Evolutionary conservation across 2,888 invertebrate species (phyloP), one percentile per base, ranked within the genome.

Genomic region (Pheosia gnoma): DNA sequence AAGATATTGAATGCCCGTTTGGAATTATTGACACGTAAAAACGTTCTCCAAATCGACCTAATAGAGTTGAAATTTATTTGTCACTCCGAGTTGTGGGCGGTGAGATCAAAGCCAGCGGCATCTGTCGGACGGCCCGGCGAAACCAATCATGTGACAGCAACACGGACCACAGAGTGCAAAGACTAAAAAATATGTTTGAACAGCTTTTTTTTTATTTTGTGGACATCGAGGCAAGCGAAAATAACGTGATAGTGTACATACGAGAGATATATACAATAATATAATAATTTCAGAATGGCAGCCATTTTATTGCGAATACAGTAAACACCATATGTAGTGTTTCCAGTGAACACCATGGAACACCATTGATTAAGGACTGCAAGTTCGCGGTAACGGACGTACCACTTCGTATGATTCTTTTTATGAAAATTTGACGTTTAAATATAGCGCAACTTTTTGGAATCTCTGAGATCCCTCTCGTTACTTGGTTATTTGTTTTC

Each of bases 1-100:
- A 87, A 91, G 90, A 89, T 90, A 91, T 91, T 87, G 89, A 90
- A 90, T 89, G 88, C 89, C 87, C 83, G 84, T 77, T 70, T 66
- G 64, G 59, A 56, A 38, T 59, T 64, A 51, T 11, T 7, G 1
- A 3, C 43, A 51, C 4, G 3, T 37, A 13, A 68, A 62, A 59
- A 11, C 60, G 43, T 13, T 62, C 63, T 58, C 53, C 75, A 67
- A 37, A 0, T 0, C 0, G 3, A 37, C 3, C 0, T 0, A 0
- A 36, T 73, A 74, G 56, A 60, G 68, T 65, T 43, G 3, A 64
- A 11, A 58, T 61, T 70, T 5, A 10, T 36, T 49, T 66, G 68
- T 5, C 5, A 38, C 10, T 55, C 4, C 25, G 25, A 52, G 43
- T 65, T 67, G 71, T 74, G 82, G 85, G 87, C 89, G 89, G 89